Conservation (phyloP, 2,888 invertebrate species). For the Acanthacorydalis orientalis region DNA sequence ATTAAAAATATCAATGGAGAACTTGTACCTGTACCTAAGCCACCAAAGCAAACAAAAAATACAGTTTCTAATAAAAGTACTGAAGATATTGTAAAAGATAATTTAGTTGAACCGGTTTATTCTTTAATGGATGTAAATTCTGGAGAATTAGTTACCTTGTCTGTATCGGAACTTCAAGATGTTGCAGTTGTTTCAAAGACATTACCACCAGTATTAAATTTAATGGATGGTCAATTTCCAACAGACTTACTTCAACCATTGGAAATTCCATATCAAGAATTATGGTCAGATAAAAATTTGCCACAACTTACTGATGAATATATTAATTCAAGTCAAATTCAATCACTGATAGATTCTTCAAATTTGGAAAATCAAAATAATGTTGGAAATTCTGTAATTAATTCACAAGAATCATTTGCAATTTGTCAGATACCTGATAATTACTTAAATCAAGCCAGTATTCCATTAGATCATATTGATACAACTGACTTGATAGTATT, state of each 20-base stretch:
- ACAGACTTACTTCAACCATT: constrained; percentile 6
- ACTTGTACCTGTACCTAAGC: constrained; percentile 17
- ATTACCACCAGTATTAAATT: constrained; percentile 6
- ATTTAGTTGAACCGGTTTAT: constrained; percentile 12
- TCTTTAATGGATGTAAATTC: constrained; percentile 17
- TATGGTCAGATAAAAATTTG: constrained; percentile 3
- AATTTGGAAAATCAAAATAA: not conserved
- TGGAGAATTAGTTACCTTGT: constrained; percentile 16
- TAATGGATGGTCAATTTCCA: constrained; percentile 2
- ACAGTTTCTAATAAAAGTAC: constrained; percentile 9
- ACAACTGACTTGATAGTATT: constrained; percentile 3
- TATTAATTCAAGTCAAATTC: not conserved
- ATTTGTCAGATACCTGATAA: not conserved
- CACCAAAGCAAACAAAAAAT: constrained; percentile 11
- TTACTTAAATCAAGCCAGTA: not conserved
- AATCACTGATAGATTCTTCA: not conserved
- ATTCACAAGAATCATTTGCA: not conserved
- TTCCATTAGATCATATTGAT: constrained; percentile 5
- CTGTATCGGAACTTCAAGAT: constrained; percentile 5
- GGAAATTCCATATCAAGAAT: constrained; percentile 4
- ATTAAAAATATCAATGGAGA: constrained; percentile 18
- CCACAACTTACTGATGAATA: not conserved
- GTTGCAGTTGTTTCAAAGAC: constrained; percentile 1
- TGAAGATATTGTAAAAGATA: constrained; percentile 2
- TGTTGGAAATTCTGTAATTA: not conserved